A percentile compares a stretch with the other conserved stretches of the same genome.
phyloP scores from a whole-genome alignment of 2,113 vertebrate species.

The Sphaerodactylus townsendi region DNA sequence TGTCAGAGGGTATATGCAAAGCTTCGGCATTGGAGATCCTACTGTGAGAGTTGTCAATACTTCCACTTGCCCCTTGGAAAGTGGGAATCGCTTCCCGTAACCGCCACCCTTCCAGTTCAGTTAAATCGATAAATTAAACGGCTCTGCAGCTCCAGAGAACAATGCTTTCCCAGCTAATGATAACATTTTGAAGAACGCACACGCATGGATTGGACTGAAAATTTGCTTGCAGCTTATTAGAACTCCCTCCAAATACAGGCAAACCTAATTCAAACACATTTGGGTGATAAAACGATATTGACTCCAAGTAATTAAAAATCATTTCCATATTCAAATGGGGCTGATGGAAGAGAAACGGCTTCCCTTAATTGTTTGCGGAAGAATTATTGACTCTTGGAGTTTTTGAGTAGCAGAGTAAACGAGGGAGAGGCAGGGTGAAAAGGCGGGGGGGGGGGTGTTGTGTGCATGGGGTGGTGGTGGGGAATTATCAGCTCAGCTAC shows the following conservation, averaged over 20 bases:
- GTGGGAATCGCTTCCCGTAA: fast-evolving
- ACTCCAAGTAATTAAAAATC: constrained; percentile 84
- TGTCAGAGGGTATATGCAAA: not conserved
- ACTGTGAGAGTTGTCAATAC: not conserved
- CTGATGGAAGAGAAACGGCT: constrained; percentile 80
- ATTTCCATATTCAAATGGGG: constrained; percentile 84
- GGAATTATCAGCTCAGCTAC: not conserved
- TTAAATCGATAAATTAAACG: not conserved
- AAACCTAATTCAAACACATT: constrained; percentile 73
- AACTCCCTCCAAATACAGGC: constrained; percentile 56
- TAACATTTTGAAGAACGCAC: not conserved
- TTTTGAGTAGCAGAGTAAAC: constrained; percentile 49
- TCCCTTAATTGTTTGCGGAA: constrained; percentile 72
- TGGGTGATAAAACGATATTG: constrained; percentile 74
- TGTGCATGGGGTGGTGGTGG: too few relatives aligned
- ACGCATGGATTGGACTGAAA: not conserved
- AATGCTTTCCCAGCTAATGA: not conserved
- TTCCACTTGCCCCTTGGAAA: fast-evolving
- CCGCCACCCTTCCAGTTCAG: fast-evolving
- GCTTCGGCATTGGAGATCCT: not conserved
- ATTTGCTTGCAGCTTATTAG: constrained; percentile 63
- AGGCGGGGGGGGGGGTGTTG: not conserved
- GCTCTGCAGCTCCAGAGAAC: constrained; percentile 10
- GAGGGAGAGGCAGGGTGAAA: constrained; percentile 16
- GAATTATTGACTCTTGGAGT: constrained; percentile 52